Evolutionary conservation across 2,888 invertebrate genomes (phyloP), one percentile per base, ranked within the genome.

Genomic region (Acholoe squamosa): DNA sequence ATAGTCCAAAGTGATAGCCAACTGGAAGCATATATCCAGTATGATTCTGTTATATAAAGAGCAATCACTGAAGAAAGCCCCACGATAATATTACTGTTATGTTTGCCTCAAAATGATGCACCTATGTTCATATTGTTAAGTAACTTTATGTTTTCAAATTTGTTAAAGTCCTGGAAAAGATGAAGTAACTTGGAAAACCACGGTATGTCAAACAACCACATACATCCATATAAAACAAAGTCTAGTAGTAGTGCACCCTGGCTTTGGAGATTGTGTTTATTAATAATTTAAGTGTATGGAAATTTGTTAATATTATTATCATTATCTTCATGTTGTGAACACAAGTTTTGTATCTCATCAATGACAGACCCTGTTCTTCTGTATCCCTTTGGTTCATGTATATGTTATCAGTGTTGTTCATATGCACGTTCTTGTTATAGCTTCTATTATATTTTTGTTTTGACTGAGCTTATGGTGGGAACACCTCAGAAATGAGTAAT

Each of bases 141-240:
- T 84, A 84, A 84, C 43, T 84, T 54, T 54, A 54, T 52, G 25
- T 54, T 86, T 86, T 86, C 56, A 86, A 86, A 86, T 86, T 56
- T 86, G 12, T 86, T 86, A 52, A 86, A 86, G 86, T 56, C 86
- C 31, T 86, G 86, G 86, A 86, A 86, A 86, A 86, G 86, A 86
- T 86, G 86, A 86, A 56, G 54, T 33, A 54, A 19, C 54, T 52
- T 86, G 86, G 86, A 86, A 52, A 28, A 12, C 22, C 33, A 86
- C 86, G 86, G 86, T 86, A 86, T 28, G 86, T 54, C 25, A 86
- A 25, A n/a, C 19, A 14, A 80, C 19, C 34, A 22, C 80, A 43
- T 34, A 76, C 10, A 31, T 31, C n/a, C 33, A 80, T 33, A 3
- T 80, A 1, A 80, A 80, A 19, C 0, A 80, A 80, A 16, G 19